Conservation (phyloP, 2,888 invertebrate genomes). For the Chrysomela aeneicollis region DNA sequence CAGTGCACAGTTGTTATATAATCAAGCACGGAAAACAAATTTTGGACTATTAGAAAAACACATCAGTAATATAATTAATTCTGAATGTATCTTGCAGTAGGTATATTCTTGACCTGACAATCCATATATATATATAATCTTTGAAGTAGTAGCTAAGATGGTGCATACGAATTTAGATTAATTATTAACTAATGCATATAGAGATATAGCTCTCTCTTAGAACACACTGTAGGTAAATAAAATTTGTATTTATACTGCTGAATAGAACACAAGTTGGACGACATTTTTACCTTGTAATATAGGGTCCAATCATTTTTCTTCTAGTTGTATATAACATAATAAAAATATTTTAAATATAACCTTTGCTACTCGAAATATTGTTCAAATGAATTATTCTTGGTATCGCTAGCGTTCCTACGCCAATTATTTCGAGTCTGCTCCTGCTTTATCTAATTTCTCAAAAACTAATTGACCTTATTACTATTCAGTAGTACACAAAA, state of each 20-base stretch:
- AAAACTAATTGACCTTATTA: too few relatives aligned
- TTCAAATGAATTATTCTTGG: background rate
- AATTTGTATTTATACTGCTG: background rate
- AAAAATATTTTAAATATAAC: background rate
- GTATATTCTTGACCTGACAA: background rate
- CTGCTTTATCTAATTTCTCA: too few relatives aligned
- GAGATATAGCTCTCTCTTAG: background rate
- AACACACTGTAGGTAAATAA: background rate
- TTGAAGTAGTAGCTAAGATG: background rate
- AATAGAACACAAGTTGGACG: background rate
- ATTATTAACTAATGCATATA: background rate
- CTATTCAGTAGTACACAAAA: too few relatives aligned
- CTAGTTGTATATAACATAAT: conserved; percentile 9
- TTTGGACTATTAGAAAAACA: too few relatives aligned
- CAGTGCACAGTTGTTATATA: too few relatives aligned
- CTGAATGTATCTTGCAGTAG: background rate
- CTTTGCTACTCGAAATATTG: background rate
- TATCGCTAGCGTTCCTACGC: background rate
- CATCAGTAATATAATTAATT: too few relatives aligned
- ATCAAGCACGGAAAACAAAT: too few relatives aligned
- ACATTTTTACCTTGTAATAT: conserved; percentile 8
- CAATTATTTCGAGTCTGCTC: too few relatives aligned
- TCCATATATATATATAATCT: background rate
- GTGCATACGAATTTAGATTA: background rate
- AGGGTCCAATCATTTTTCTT: conserved; percentile 14